Evolutionary conservation across 2,113 vertebrate genomes (phyloP).

Genomic region (Muntiacus muntjak): DNA sequence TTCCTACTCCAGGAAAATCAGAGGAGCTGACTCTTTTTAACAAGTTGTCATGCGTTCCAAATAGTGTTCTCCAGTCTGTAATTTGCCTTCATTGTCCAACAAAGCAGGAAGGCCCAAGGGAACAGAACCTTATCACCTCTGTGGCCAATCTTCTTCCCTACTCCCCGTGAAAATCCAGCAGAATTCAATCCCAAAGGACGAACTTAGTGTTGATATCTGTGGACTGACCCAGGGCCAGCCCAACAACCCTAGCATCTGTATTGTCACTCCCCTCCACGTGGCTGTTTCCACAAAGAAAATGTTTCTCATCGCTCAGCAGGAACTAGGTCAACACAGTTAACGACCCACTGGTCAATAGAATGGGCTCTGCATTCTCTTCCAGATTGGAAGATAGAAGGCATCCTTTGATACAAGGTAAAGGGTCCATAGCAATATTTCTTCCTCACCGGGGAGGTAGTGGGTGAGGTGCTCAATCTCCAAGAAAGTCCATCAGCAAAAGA

Average conservation of each 20-base stretch:
- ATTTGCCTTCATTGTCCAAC: background rate
- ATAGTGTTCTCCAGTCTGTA: slow-evolving; percentile 1
- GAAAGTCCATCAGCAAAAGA: slow-evolving; percentile 11
- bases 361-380: background rate
- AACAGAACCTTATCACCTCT: background rate
- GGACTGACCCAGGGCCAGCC: background rate
- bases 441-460: background rate
- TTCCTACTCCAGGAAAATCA: background rate
- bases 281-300: background rate
- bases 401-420: background rate
- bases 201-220: background rate
- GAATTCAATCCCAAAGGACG: background rate
- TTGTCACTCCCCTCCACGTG: background rate
- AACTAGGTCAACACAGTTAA: background rate
- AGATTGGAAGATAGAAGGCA: background rate
- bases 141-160: background rate
- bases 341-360: background rate
- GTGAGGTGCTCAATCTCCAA: background rate
- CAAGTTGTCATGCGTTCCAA: background rate
- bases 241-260: background rate
- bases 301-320: background rate
- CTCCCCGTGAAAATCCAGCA: background rate
- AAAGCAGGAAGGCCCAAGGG: background rate
- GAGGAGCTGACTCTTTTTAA: background rate
- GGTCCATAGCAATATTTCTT: background rate